These are phyloP conservation scores for Myiozetetes cayanensis DNA, from an alignment of 2,113 vertebrate species.

Conservation along the genomic window DNA sequence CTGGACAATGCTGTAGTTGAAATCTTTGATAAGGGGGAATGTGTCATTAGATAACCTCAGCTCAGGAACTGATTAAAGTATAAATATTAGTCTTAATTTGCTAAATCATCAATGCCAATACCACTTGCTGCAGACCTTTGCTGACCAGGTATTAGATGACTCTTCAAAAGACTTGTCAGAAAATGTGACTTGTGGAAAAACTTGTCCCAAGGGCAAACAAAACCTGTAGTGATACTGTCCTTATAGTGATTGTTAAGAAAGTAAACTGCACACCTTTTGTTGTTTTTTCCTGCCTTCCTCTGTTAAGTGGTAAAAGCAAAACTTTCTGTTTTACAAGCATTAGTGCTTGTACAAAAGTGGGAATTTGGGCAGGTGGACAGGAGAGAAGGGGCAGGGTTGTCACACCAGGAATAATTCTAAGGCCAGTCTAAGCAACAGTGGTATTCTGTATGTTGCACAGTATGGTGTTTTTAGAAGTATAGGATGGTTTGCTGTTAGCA, in stretches of 20 bases:
- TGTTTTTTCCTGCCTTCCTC: neutral
- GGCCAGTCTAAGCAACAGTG: neutral
- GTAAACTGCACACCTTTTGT: neutral
- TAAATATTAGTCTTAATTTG: neutral
- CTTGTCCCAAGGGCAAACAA: neutral
- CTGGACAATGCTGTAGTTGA: neutral
- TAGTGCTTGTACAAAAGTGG: neutral
- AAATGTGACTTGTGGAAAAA: neutral
- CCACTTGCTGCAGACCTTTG: neutral
- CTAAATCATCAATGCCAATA: neutral
- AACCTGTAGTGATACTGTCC: neutral
- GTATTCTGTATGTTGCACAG: neutral
- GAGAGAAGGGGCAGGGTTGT: neutral
- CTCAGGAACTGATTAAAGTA: neutral
- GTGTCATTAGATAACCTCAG: neutral
- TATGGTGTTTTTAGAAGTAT: neutral
- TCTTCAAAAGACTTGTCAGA: neutral
- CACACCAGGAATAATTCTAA: neutral
- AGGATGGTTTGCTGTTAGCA: neutral
- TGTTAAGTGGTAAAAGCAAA: neutral
- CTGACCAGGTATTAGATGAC: neutral
- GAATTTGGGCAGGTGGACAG: neutral
- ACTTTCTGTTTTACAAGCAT: neutral
- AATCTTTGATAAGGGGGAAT: neutral
- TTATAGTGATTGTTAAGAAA: neutral